Conservation (phyloP, 2,113 vertebrate genomes). For the Amblyopsis rosae region DNA sequence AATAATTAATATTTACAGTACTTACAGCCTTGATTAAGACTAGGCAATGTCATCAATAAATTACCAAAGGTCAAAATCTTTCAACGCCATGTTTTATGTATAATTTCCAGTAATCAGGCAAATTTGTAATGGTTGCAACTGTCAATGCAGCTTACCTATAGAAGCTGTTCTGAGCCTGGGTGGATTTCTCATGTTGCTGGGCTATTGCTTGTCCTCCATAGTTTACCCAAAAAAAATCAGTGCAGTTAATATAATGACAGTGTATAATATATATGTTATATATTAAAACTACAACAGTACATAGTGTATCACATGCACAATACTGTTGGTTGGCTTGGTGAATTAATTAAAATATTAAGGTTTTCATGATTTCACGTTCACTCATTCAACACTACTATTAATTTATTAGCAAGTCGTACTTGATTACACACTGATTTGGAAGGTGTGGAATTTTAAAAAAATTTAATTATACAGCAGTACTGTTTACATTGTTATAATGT, state of each 20-base stretch:
- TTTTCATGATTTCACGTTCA: background rate
- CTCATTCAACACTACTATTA: background rate
- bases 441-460: background rate
- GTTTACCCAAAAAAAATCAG: conserved; percentile 1
- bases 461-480: conserved; percentile 2
- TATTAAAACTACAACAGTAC: conserved; percentile 3
- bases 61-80: too few species aligned
- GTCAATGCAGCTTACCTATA: background rate
- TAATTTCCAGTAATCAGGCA: too few species aligned
- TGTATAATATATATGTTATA: too few species aligned
- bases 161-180: background rate
- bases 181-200: background rate
- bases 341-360: conserved; percentile 1
- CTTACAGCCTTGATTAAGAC: too few species aligned
- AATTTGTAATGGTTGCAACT: too few species aligned
- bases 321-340: background rate
- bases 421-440: background rate
- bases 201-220: background rate
- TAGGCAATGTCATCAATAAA: too few species aligned
- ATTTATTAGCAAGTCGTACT: conserved; percentile 1
- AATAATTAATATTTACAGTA: too few species aligned
- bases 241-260: background rate
- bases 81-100: too few species aligned
- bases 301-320: background rate
- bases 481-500: background rate